Percentiles rank a stretch among this genome's conserved stretches.
Evolutionary conservation across 2,113 vertebrate species (phyloP).

Genomic region (Protomyctophum bolini): DNA sequence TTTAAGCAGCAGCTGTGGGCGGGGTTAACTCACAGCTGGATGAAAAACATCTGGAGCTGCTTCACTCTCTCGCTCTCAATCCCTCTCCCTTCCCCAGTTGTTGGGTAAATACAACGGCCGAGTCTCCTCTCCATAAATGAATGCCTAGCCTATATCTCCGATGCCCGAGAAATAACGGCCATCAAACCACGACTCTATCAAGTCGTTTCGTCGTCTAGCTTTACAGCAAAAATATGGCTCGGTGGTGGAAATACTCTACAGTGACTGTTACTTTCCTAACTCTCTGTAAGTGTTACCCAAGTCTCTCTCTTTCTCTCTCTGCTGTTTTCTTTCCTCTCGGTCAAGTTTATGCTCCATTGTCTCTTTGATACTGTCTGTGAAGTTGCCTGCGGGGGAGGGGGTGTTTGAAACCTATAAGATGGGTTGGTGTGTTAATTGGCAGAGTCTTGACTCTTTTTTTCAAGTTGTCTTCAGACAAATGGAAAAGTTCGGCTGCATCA

Average conservation of each 20-base stretch:
- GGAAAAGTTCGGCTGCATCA: not conserved
- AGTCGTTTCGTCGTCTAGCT: slow-evolving; percentile 38
- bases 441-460: not conserved
- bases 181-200: slow-evolving; percentile 6
- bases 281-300: slow-evolving; percentile 78
- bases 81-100: slow-evolving; percentile 4
- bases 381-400: not conserved
- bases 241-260: slow-evolving; percentile 52
- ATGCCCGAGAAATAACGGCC: not conserved
- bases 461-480: not conserved
- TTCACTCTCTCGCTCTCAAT: slow-evolving; percentile 16
- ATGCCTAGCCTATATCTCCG: not conserved
- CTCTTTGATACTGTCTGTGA: slow-evolving; percentile 16
- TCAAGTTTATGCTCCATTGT: slow-evolving; percentile 22
- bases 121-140: slow-evolving; percentile 17
- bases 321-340: too few relatives aligned
- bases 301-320: slow-evolving; percentile 48
- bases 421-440: not conserved
- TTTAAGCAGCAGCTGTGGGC: slow-evolving; percentile 36
- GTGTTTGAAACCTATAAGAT: not conserved
- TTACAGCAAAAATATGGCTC: slow-evolving; percentile 71
- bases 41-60: slow-evolving; percentile 84
- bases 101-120: slow-evolving; percentile 26
- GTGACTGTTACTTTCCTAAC: slow-evolving; percentile 73
- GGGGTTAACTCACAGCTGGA: slow-evolving; percentile 82